Base-by-base conservation (phyloP, 92 coral and sea anemone species). In the Muricea muricata region DNA sequence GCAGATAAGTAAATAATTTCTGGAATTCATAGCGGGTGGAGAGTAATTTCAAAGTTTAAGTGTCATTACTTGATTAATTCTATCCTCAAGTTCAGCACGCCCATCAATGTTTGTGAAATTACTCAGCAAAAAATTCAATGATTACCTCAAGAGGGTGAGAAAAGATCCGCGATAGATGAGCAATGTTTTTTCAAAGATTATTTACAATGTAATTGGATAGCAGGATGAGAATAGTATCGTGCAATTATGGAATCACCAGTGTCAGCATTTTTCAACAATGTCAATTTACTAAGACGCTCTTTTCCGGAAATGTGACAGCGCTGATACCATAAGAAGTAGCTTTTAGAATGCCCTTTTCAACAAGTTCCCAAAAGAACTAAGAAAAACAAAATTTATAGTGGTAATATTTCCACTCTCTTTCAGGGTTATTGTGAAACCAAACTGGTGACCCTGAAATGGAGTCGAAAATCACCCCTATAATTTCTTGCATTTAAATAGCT, bases 111-210 rank as follows among this genome's bases (percentile, higher is more conserved):
- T 30, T 10, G 30, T 28, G n/a, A 13, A 63, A 63, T 63, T 63
- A 63, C 70, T 63, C 37, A 9, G 35, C 18, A 39, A 63, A 63
- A 29, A 20, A 63, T 63, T 26, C 70, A 63, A 6, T 32, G 70
- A 63, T 63, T 5, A 28, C 15, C 30, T 63, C 33, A 26, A 63
- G 70, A 28, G 70, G 35, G 70, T 32, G 70, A 0, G 70, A 32
- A 63, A 26, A 63, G 70, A 63, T 63, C 4, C 31, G 12, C 37
- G 13, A 32, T 0, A 63, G 6, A 63, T 63, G 1, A 39, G 1
- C 70, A 15, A 63, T 63, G 70, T 63, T 63, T 63, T 63, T 39
- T 15, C 37, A 63, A 32, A 63, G 70, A 63, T 63, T 63, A 63
- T 63, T 63, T 63, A 63, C 70, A 63, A 28, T 52, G 60, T 52